A percentile compares a stretch with the other conserved stretches of the same genome.
phyloP scores from a whole-genome alignment of 2,888 invertebrate species.

The Limnephilus auricula region DNA sequence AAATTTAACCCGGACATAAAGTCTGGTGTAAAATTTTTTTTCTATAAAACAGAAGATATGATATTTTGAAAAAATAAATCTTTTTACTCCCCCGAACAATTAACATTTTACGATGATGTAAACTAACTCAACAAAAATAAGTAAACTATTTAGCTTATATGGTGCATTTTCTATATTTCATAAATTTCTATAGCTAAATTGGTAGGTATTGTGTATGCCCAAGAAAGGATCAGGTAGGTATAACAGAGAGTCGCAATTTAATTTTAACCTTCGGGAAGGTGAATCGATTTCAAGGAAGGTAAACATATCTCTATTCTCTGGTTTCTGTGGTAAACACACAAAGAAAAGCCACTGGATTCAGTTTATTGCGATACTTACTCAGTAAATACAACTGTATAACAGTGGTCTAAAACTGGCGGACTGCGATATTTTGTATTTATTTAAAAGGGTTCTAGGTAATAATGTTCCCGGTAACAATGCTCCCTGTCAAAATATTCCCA shows the following conservation, averaged over 20 bases:
- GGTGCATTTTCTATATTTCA: too few species aligned
- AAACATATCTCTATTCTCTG: constrained; percentile 26
- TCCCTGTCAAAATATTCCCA: too few species aligned
- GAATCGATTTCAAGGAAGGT: constrained; percentile 32
- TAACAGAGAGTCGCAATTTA: not conserved
- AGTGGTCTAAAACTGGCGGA: not conserved
- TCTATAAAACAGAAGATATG: too few species aligned
- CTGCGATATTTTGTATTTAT: not conserved
- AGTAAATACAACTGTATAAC: not conserved
- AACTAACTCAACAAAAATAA: too few species aligned
- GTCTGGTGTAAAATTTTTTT: too few species aligned
- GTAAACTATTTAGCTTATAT: too few species aligned
- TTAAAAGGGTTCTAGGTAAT: not conserved
- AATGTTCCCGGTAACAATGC: too few species aligned
- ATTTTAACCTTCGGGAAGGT: constrained; percentile 25
- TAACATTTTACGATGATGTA: too few species aligned
- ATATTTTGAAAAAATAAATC: too few species aligned
- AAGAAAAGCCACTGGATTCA: not conserved
- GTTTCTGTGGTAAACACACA: constrained; percentile 37
- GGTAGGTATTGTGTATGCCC: not conserved
- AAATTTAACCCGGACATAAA: too few species aligned
- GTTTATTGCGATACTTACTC: not conserved
- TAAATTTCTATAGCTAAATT: too few species aligned
- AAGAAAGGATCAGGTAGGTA: not conserved
- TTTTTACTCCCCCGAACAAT: too few species aligned